A percentile compares a stretch with the other conserved stretches of the same genome.
These are phyloP conservation scores for Ophion slaviceki DNA, from an alignment of 2,888 invertebrate genomes.

Conservation along the genomic window DNA sequence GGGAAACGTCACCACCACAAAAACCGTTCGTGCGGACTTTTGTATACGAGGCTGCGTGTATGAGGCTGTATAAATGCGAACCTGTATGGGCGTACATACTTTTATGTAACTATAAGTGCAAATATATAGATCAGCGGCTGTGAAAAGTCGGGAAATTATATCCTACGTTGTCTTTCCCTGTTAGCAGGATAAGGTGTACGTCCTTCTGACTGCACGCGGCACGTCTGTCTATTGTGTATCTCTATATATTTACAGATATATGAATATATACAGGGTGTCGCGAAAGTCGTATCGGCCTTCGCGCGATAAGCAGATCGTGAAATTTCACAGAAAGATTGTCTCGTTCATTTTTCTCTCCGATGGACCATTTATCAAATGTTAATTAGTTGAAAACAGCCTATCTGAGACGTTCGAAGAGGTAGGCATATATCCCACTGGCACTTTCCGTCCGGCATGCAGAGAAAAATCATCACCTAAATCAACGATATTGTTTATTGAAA, in stretches of 20 bases:
- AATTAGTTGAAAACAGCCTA: no score
- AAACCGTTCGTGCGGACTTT: background rate
- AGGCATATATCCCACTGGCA: no score
- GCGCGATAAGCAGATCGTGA: no score
- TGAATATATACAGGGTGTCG: no score
- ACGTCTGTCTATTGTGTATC: background rate
- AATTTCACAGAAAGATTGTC: no score
- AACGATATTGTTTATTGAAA: no score
- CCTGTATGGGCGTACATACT: background rate
- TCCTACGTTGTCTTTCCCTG: background rate
- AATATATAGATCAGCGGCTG: slow-evolving; percentile 6
- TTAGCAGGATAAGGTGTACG: background rate
- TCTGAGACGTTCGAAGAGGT: no score
- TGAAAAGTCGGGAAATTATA: background rate
- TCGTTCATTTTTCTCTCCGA: no score
- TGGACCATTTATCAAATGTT: no score
- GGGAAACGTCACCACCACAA: slow-evolving; percentile 32
- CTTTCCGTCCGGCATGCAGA: no score
- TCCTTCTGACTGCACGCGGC: slow-evolving; percentile 14
- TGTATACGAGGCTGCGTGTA: background rate
- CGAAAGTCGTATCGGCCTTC: no score
- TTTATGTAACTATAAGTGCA: background rate
- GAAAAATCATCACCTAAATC: no score
- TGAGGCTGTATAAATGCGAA: background rate
- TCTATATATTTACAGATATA: slow-evolving; percentile 3